Evolutionary conservation across 2,888 invertebrate genomes (phyloP), one percentile per base, ranked within the genome.

Genomic region (Patella ulyssiponensis): DNA sequence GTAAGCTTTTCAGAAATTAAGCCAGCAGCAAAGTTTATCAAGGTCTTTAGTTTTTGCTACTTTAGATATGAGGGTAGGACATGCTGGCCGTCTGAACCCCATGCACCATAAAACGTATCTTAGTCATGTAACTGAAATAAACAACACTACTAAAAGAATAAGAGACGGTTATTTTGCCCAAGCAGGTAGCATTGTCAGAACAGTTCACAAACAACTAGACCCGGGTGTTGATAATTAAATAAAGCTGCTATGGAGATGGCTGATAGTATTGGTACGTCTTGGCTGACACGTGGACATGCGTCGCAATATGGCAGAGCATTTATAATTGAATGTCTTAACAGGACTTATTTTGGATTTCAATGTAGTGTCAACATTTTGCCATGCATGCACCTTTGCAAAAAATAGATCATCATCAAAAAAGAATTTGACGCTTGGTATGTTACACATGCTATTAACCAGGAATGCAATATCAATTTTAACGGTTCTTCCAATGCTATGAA

Each of bases 231-330:
- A 64, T 0, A 64, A 20, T n/a, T n/a, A n/a, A n/a, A n/a, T 64
- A 20, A 64, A 12, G 56, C 17, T 15, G n/a, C 12, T 20, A 64
- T 75, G 12, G 71, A 75, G 33, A 70, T 75, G 5, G 70, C 70
- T 70, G 75, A 71, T 53, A 75, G 70, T 69, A 70, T 51, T 69
- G 75, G 70, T 70, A 70, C 52, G 15, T 69, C 70, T 20, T 70
- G 75, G 75, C 70, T 75, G 52, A 75, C 71, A 3, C 12, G 70
- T 23, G 71, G 71, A 15, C 75, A n/a, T n/a, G n/a, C n/a, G n/a
- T n/a, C n/a, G n/a, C n/a, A n/a, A n/a, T n/a, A n/a, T n/a, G n/a
- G n/a, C n/a, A n/a, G n/a, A n/a, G n/a, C n/a, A n/a, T n/a, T 69
- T 53, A 70, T 75, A 11, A 69, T 75, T 27, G 70, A 75, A 23